phyloP scores from a whole-genome alignment of 2,797 vertebrate species.

The Sebastolobus alascanus region DNA sequence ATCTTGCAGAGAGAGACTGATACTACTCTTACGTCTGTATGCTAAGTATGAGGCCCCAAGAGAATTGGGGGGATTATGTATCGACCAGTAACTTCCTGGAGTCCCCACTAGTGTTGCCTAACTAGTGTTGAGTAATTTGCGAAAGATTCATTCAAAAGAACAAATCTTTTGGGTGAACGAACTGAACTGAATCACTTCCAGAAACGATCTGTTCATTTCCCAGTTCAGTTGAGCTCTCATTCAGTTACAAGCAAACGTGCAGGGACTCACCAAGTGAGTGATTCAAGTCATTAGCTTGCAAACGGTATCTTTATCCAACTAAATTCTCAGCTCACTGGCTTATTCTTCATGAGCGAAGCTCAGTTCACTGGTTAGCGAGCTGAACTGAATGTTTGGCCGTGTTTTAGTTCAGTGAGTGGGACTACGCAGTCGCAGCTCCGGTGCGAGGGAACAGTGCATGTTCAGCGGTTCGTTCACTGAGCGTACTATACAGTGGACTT shows the following conservation, averaged over 20 bases:
- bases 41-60: neutral
- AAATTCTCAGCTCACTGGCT: neutral
- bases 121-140: neutral
- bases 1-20: neutral
- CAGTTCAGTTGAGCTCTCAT: neutral
- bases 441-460: neutral
- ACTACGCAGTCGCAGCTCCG: too few relatives aligned
- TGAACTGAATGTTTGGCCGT: too few relatives aligned
- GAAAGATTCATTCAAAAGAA: neutral
- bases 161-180: neutral
- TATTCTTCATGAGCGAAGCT: neutral
- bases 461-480: neutral
- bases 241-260: neutral
- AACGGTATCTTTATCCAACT: neutral
- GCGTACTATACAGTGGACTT: neutral
- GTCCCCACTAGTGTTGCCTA: too few relatives aligned
- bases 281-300: neutral
- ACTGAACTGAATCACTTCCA: neutral
- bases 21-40: too few relatives aligned
- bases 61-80: too few relatives aligned
- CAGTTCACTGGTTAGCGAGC: too few relatives aligned
- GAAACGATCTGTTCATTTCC: too few relatives aligned
- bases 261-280: neutral
- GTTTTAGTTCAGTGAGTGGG: too few relatives aligned
- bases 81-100: too few relatives aligned